Base-by-base conservation (phyloP, 1,140 invertebrate genomes). In the Neodiprion virginianus region DNA sequence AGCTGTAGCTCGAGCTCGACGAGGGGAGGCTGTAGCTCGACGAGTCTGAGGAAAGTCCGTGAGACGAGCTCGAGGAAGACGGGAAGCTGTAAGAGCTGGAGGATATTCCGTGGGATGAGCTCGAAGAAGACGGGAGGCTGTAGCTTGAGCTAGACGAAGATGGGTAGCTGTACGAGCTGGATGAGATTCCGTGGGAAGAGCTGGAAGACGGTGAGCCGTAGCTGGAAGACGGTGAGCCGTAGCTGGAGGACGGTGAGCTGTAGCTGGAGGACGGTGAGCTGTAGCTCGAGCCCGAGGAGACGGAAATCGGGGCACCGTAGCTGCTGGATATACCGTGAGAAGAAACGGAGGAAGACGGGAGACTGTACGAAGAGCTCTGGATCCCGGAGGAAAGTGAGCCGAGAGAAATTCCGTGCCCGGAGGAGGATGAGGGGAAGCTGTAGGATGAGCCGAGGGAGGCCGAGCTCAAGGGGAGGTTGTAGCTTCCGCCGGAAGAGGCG, bases 51-150 rank as follows among this genome's bases (percentile, higher is more conserved):
- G 53, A 79, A 23, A 79, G 48, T 12, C 72, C 78, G 8, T 80
- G 80, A 28, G 79, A 78, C 17, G 73, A 74, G 1, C 12, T 1
- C 79, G 79, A 48, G 71, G 12, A 11, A n/a, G 9, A n/a, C 76
- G 78, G 11, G 75, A 21, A 14, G 70, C 12, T 14, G n/a, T 50
- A 53, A 14, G 69, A 10, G 3, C 12, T 21, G 61, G 61, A 65
- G n/a, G 79, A 78, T 10, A 71, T 21, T 48, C 69, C 68, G 53
- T 85, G 81, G 17, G 83, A 80, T 7, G 78, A 66, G n/a, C 72
- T 65, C 9, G 83, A 79, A 10, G 77, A 77, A 9, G 71, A 9
- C 10, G 80, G 76, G 48, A 78, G 9, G 0, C 73, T 73, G 23
- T 79, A 82, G 4, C 72, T 21, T 1, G 77, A 53, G n/a, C 78